Conservation (phyloP, 2,113 vertebrate genomes). For the Salvator merianae region DNA sequence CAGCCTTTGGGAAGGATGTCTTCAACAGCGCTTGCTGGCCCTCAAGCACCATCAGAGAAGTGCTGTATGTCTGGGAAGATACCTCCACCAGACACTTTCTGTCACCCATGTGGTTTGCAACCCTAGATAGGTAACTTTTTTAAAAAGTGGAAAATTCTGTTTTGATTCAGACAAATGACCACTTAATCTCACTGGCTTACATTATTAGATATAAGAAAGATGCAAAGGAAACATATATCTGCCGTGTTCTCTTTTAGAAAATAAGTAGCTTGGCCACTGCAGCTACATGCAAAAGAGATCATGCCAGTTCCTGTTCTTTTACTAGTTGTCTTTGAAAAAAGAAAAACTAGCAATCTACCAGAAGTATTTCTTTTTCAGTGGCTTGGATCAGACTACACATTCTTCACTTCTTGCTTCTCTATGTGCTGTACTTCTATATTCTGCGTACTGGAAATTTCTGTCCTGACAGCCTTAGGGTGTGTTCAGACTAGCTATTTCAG, state of each 20-base stretch:
- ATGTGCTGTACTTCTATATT: neutral
- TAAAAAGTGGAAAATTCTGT: too few species aligned
- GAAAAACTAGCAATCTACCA: neutral
- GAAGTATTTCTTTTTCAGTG: neutral
- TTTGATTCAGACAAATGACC: too few species aligned
- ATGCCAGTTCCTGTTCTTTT: neutral
- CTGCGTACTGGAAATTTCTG: neutral
- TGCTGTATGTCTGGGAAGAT: too few species aligned
- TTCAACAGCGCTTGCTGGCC: too few species aligned
- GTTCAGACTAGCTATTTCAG: too few species aligned
- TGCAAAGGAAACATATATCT: neutral
- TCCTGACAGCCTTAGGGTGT: neutral
- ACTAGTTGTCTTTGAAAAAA: neutral
- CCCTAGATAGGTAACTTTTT: too few species aligned
- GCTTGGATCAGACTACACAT: neutral
- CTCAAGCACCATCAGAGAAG: too few species aligned
- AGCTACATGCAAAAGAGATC: neutral
- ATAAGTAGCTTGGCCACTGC: neutral
- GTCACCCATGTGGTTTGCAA: too few species aligned
- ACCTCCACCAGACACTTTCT: too few species aligned
- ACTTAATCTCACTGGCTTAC: too few species aligned
- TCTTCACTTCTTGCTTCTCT: neutral
- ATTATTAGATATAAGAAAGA: too few species aligned
- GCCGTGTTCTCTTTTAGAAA: neutral
- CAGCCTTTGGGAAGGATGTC: too few species aligned